phyloP scores from a whole-genome alignment of 2,888 invertebrate genomes.

The Diogma glabrata region DNA sequence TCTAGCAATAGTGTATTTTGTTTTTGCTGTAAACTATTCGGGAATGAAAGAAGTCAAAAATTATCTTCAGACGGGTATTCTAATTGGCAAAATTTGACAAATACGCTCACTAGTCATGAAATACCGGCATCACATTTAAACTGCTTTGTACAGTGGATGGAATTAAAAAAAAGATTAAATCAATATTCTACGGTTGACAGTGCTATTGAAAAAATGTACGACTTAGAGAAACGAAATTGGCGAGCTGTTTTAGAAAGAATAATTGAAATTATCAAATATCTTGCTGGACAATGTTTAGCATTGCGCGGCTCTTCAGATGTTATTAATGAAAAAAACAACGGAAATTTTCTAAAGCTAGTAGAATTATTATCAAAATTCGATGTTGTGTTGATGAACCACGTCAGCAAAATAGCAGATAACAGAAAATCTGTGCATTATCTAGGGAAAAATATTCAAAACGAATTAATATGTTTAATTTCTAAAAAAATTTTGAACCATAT shows the following conservation, averaged over 20 bases:
- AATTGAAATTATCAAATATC: conserved; percentile 1
- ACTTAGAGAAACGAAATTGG: background rate
- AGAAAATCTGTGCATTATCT: background rate
- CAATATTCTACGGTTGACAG: background rate
- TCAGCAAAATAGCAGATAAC: background rate
- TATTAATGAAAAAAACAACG: no score
- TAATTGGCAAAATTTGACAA: no score
- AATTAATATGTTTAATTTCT: no score
- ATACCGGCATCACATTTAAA: background rate
- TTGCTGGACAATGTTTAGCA: no score
- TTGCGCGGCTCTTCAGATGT: background rate
- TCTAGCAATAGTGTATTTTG: background rate
- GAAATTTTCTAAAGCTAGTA: background rate
- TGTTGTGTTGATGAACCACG: background rate
- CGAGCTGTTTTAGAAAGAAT: background rate
- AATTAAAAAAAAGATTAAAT: background rate
- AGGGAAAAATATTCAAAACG: background rate
- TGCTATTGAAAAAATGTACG: background rate
- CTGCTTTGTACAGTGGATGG: background rate
- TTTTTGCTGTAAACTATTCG: conserved; percentile 1
- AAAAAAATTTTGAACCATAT: no score
- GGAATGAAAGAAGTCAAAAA: no score
- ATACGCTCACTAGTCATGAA: background rate
- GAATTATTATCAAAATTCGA: conserved; percentile 1
- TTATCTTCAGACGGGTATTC: no score